Conservation (phyloP, 1,140 invertebrate genomes). For the Caenorhabditis briggsae region DNA sequence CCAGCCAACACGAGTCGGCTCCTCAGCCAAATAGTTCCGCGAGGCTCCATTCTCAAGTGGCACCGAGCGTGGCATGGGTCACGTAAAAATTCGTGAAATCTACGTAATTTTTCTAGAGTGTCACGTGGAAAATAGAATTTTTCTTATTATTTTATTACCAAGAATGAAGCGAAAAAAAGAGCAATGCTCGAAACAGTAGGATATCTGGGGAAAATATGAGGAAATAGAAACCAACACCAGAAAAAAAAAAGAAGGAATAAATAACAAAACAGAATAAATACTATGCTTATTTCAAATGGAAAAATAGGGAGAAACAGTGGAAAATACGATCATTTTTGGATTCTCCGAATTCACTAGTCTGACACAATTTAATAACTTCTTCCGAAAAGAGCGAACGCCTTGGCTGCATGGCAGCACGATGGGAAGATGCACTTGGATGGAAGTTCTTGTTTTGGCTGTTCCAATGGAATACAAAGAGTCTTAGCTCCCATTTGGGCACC, state of each 20-base stretch:
- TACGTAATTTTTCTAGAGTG: too few species aligned
- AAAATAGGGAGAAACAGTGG: neutral
- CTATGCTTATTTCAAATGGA: neutral
- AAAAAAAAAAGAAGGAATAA: neutral
- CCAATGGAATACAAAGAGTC: slow-evolving; percentile 94
- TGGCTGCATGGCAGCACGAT: slow-evolving; percentile 85
- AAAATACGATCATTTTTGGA: neutral
- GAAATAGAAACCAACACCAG: neutral
- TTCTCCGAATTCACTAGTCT: neutral
- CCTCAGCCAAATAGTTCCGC: too few species aligned
- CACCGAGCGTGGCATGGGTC: too few species aligned
- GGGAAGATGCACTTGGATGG: slow-evolving; percentile 89
- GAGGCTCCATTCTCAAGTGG: too few species aligned
- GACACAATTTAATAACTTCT: slow-evolving; percentile 84
- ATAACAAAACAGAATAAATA: slow-evolving; percentile 41
- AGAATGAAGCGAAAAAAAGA: too few species aligned
- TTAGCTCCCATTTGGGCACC: slow-evolving; percentile 95
- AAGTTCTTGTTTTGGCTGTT: slow-evolving; percentile 84
- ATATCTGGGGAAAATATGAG: neutral
- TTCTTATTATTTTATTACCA: too few species aligned
- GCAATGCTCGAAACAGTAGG: too few species aligned
- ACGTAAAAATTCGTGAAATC: too few species aligned
- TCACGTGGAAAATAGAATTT: too few species aligned
- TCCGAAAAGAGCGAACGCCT: slow-evolving; percentile 93
- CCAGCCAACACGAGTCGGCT: too few species aligned